Percentiles rank a stretch among this genome's conserved stretches.
phyloP scores from a whole-genome alignment of 2,113 vertebrate species.

The Myodes glareolus region DNA sequence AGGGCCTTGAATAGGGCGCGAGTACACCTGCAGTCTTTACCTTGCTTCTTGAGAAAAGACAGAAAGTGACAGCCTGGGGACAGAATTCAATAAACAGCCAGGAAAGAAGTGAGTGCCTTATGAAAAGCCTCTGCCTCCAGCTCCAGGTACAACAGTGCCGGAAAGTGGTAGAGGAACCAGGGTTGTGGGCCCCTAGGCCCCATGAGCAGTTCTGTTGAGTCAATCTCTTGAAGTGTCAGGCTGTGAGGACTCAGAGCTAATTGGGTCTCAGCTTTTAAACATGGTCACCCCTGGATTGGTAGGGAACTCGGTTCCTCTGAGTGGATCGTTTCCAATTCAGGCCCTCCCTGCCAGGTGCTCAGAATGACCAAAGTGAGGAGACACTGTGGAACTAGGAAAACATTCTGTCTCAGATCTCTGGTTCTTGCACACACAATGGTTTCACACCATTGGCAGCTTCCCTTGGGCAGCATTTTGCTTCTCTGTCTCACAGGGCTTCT shows the following conservation, averaged over 20 bases:
- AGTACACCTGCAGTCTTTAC: fast-evolving
- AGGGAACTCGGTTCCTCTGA: not conserved
- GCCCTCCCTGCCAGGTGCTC: not conserved
- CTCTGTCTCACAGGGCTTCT: fast-evolving
- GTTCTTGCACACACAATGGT: not conserved
- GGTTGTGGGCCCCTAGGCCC: fast-evolving
- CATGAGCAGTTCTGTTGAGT: too few relatives aligned
- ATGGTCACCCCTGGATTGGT: fast-evolving
- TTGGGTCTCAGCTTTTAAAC: not conserved
- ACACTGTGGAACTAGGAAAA: not conserved
- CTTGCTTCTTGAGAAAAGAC: not conserved
- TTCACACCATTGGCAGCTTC: not conserved
- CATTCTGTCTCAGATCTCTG: not conserved
- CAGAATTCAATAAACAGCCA: fast-evolving
- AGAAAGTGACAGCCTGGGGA: not conserved
- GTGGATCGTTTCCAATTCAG: not conserved
- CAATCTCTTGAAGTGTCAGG: not conserved
- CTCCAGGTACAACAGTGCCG: not conserved
- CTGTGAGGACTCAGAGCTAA: not conserved
- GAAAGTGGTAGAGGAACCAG: fast-evolving
- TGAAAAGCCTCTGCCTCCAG: fast-evolving
- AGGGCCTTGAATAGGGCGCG: fast-evolving
- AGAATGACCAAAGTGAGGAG: not conserved
- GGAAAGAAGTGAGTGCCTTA: not conserved
- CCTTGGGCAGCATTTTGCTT: fast-evolving